Evolutionary conservation across 2,797 vertebrate species (phyloP).

Genomic region (Poecilia gillii): DNA sequence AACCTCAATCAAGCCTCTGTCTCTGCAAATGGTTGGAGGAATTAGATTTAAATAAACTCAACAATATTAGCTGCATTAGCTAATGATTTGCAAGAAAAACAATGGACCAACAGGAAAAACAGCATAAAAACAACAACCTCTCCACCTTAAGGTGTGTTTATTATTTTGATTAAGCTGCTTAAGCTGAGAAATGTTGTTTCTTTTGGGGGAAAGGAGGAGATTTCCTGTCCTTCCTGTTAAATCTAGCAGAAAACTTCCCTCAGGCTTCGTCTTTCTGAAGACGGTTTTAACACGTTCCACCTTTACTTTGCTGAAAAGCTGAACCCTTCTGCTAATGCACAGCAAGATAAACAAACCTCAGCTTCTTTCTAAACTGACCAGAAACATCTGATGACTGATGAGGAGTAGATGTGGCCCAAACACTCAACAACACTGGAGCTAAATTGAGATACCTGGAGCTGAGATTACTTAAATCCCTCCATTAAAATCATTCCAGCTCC

Average conservation of each 20-base stretch:
- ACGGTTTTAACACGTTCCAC: neutral
- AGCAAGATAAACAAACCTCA: conserved; percentile 26
- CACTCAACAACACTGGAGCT: neutral
- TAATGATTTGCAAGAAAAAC: neutral
- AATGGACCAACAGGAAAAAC: neutral
- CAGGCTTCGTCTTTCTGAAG: neutral
- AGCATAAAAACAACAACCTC: neutral
- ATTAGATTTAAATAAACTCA: neutral
- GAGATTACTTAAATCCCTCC: neutral
- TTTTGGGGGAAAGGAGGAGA: neutral
- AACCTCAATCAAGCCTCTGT: neutral
- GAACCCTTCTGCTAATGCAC: conserved; percentile 35
- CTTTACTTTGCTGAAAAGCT: neutral
- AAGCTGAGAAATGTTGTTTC: neutral
- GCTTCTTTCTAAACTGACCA: conserved; percentile 13
- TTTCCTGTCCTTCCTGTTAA: conserved; percentile 11
- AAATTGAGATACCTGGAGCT: neutral
- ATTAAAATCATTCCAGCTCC: neutral
- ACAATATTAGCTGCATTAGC: neutral
- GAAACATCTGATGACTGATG: neutral
- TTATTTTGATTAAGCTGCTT: neutral
- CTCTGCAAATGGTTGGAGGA: neutral
- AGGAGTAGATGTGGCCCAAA: neutral
- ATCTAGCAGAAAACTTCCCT: neutral
- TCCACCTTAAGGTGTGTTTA: neutral